Evolutionary conservation across 2,113 vertebrate genomes (phyloP), one percentile per base, ranked within the genome.

Genomic region (Ia io): DNA sequence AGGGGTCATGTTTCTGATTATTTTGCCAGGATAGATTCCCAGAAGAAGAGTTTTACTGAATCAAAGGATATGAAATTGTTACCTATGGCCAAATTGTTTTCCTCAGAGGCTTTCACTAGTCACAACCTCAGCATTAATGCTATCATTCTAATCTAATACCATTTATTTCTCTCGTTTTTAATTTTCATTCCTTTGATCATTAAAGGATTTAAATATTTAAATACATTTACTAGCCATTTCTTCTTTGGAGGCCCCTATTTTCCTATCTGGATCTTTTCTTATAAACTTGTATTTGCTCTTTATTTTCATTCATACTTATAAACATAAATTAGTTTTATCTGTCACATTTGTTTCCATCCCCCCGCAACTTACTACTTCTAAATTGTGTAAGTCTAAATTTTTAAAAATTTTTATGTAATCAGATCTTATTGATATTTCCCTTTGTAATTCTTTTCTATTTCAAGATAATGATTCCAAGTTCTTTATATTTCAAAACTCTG

Each of bases 381-480:
- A 89, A 69, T 74, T 88, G 79, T 82, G 32, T 51, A 92, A 51
- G 65, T 69, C 32, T 74, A 76, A 32, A 61, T 78, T 69, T 94
- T 89, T 77, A 51, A 18, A 51, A 84, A 42, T n/a, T 78, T 88
- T 93, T 76, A 89, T 35, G 23, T 77, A 83, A 92, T 70, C 6
- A 9, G 42, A 3, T 82, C 61, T 96, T 77, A 91, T 0, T 89
- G 37, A 37, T 80, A 59, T 56, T 35, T 91, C 93, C 35, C 61
- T 89, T 85, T 96, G 44, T 84, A 17, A 59, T 35, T 51, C 44
- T 83, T 94, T 51, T 44, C 44, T 91, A 30, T 53, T 94, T 95
- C 56, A 96, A 59, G 23, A 83, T 18, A 4, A 0, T 88, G 70
- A 96, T 97, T 91, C 65, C 47, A 94, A 90, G 5, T n/a, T 40